phyloP scores from a whole-genome alignment of 2,113 vertebrate species.

The Jaculus jaculus region DNA sequence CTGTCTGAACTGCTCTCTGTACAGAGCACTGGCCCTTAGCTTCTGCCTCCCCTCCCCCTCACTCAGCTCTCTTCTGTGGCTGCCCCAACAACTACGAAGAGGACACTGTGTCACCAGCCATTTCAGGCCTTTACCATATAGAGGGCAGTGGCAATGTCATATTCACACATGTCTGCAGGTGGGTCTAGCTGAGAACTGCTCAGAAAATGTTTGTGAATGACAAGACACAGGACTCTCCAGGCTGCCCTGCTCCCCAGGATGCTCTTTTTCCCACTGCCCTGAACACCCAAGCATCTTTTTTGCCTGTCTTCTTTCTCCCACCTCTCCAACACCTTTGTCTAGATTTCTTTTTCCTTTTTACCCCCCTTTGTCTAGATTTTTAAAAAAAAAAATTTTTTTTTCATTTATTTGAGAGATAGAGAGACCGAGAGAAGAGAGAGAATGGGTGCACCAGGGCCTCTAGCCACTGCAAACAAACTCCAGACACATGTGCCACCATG shows the following conservation, averaged over 20 bases:
- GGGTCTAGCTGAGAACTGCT: neutral
- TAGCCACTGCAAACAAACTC: no score
- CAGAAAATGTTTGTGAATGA: neutral
- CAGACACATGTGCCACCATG: no score
- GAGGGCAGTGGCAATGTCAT: neutral
- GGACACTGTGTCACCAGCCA: neutral
- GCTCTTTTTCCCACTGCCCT: neutral
- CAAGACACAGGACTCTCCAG: neutral
- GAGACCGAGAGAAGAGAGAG: no score
- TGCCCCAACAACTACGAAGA: neutral
- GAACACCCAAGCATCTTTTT: neutral
- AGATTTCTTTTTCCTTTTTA: neutral
- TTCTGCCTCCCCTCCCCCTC: neutral
- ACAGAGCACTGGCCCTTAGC: neutral
- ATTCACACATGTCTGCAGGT: neutral
- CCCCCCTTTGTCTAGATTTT: no score
- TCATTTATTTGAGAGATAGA: no score
- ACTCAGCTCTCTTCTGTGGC: neutral
- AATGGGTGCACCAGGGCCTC: no score
- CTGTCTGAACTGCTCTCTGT: neutral
- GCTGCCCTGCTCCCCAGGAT: neutral
- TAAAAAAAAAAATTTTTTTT: no score
- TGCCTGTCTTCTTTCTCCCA: neutral
- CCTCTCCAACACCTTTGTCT: neutral
- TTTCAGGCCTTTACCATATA: neutral